Conservation (phyloP, 2,888 invertebrate species). For the Yponomeuta malinellus region DNA sequence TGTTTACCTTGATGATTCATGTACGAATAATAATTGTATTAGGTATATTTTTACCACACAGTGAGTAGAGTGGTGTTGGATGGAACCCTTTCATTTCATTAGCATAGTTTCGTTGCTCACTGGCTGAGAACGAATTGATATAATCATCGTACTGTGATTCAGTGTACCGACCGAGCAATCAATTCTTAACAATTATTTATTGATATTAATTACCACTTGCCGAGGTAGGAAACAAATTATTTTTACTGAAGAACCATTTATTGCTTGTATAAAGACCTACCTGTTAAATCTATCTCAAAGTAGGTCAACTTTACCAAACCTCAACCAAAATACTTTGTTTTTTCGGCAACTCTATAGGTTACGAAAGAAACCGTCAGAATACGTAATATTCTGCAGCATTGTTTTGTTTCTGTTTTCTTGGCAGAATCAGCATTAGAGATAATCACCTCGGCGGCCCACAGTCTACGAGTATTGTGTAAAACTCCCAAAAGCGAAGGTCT, state of each 20-base stretch:
- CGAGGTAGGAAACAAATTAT: neutral
- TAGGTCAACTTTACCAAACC: neutral
- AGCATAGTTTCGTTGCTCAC: constrained; percentile 35
- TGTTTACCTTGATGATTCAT: constrained; percentile 2
- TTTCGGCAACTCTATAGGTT: neutral
- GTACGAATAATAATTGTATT: neutral
- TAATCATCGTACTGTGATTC: constrained; percentile 9
- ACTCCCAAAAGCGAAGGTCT: constrained; percentile 9
- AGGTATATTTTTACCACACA: neutral
- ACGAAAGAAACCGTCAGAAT: neutral
- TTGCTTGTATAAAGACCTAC: neutral
- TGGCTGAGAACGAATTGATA: constrained; percentile 14
- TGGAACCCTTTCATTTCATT: constrained; percentile 36
- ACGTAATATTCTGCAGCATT: neutral
- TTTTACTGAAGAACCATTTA: neutral
- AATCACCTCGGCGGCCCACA: constrained; percentile 2
- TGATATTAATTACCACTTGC: constrained; percentile 29
- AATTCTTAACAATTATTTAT: constrained; percentile 31
- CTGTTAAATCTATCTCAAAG: neutral
- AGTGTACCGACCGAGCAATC: constrained; percentile 26
- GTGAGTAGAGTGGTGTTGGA: neutral
- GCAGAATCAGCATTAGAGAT: neutral
- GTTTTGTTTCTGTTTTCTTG: neutral
- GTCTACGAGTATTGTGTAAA: neutral
- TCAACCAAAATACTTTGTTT: neutral